Conservation (phyloP, 1,140 invertebrate species). For the Macrobrachium nipponense region DNA sequence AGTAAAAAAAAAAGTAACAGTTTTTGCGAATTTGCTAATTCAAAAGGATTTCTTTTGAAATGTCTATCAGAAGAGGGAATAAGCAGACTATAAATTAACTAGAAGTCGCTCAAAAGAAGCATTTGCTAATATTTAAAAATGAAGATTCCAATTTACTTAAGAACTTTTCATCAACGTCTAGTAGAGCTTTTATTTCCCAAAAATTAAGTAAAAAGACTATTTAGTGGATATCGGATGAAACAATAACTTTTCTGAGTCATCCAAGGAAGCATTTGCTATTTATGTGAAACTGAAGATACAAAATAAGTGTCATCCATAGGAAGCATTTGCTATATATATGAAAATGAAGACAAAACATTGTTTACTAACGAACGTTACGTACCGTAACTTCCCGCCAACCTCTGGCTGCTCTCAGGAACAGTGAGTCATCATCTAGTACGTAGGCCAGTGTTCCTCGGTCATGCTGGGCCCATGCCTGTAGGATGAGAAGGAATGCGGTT, state of each 20-base stretch:
- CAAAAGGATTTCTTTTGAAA: no score
- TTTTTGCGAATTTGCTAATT: no score
- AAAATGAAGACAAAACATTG: neutral
- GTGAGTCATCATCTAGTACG: conserved; percentile 89
- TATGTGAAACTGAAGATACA: neutral
- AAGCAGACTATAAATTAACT: no score
- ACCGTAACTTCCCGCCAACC: conserved; percentile 95
- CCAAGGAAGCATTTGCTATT: neutral
- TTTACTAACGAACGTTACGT: conserved; percentile 69
- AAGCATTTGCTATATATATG: neutral
- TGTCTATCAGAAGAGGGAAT: no score
- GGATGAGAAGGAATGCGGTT: neutral
- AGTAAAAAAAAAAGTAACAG: no score
- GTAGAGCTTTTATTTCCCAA: no score
- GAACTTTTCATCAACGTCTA: no score
- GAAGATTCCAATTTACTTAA: no score
- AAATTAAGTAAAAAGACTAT: no score
- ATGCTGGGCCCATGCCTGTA: conserved; percentile 69
- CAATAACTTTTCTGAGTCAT: neutral
- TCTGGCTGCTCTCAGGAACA: conserved; percentile 87
- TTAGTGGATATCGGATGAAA: neutral
- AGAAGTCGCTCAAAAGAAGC: no score
- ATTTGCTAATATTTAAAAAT: no score
- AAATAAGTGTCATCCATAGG: neutral
- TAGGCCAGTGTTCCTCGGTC: conserved; percentile 89